Conservation (phyloP, 92 coral and sea anemone species). For the Porites lobata region DNA sequence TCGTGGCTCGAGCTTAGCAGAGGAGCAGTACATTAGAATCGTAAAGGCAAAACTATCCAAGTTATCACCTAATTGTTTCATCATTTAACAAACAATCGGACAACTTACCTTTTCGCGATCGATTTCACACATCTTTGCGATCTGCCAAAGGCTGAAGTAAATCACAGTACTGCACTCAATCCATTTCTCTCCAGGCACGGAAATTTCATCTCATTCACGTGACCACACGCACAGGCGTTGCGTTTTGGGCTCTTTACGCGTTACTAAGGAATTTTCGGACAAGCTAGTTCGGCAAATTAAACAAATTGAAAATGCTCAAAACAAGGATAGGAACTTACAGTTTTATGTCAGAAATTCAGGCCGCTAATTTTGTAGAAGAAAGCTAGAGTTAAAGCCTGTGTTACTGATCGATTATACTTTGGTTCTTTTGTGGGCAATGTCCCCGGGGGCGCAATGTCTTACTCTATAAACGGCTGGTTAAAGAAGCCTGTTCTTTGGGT, state of each 20-base stretch:
- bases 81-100: not conserved
- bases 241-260: not conserved
- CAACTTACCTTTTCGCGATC: slow-evolving; percentile 55
- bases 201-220: not conserved
- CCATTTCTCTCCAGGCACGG: not conserved
- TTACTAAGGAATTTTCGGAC: not conserved
- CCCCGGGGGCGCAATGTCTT: too few species aligned
- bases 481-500: too few species aligned
- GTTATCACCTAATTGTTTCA: not conserved
- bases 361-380: too few species aligned
- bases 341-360: too few species aligned
- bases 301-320: not conserved
- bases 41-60: not conserved
- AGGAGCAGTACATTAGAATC: too few species aligned
- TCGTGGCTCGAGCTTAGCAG: too few species aligned
- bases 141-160: too few species aligned
- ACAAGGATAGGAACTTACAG: too few species aligned
- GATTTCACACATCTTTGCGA: slow-evolving; percentile 48
- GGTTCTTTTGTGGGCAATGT: too few species aligned
- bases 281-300: not conserved
- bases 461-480: too few species aligned
- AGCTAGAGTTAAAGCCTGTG: too few species aligned
- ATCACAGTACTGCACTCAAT: not conserved
- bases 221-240: not conserved
- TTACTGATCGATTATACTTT: too few species aligned